These are phyloP conservation scores for Pomatostomus ruficeps DNA, from an alignment of 2,113 vertebrate species.

Conservation along the genomic window DNA sequence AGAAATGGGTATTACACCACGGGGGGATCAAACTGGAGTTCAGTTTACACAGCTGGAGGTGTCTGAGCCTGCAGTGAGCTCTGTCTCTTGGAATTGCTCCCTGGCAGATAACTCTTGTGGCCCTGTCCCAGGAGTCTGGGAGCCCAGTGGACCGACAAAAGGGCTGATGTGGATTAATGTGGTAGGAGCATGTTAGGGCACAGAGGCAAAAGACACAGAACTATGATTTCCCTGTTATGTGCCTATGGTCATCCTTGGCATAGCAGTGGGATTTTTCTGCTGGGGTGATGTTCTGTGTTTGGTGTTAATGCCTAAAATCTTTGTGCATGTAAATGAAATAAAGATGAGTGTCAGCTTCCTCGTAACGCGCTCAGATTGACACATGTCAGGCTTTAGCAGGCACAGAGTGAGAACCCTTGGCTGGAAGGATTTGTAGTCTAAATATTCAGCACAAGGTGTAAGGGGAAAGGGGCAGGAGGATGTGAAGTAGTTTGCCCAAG, in stretches of 20 bases:
- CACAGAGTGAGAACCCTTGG: not conserved
- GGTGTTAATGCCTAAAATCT: not conserved
- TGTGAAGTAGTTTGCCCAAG: not conserved
- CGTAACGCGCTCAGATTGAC: fast-evolving
- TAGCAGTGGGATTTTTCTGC: not conserved
- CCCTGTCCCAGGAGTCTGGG: not conserved
- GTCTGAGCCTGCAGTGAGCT: not conserved
- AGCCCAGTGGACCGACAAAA: not conserved
- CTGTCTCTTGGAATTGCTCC: not conserved
- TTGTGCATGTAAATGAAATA: not conserved
- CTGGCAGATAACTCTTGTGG: not conserved
- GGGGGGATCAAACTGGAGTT: not conserved
- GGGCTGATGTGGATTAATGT: not conserved
- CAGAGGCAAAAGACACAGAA: not conserved
- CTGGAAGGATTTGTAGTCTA: not conserved
- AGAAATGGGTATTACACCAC: not conserved
- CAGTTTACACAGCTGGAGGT: not conserved
- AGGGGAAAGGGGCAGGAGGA: not conserved
- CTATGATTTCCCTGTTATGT: not conserved
- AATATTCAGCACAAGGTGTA: not conserved
- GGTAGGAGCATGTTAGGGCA: not conserved
- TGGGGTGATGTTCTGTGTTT: not conserved
- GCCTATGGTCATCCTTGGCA: fast-evolving
- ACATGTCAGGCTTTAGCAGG: not conserved
- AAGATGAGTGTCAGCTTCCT: not conserved